Conservation (phyloP, 2,113 vertebrate genomes). For the Erythrolamprus reginae region DNA sequence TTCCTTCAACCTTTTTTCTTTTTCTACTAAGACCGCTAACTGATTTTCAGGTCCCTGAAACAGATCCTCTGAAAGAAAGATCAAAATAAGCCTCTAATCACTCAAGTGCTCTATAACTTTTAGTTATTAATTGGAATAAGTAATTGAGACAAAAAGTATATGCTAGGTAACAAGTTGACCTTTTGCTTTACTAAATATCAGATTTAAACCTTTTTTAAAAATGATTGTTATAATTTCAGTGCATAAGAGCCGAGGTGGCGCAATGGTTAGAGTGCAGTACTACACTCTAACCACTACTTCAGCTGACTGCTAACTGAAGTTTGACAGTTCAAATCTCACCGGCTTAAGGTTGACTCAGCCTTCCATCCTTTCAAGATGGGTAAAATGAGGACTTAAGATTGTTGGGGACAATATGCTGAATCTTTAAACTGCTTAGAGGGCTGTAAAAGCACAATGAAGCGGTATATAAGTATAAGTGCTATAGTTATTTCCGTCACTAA, state of each 20-base stretch:
- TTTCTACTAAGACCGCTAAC: slow-evolving; percentile 74
- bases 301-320: no score
- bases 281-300: no score
- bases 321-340: no score
- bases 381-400: no score
- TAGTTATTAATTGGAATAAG: not conserved
- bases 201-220: not conserved
- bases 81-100: slow-evolving; percentile 10
- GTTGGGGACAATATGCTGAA: no score
- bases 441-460: no score
- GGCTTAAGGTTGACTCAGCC: no score
- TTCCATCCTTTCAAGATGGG: no score
- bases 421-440: no score
- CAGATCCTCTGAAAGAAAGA: slow-evolving; percentile 73
- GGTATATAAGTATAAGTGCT: no score
- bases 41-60: slow-evolving; percentile 84
- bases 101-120: not conserved
- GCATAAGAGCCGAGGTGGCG: not conserved
- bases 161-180: not conserved
- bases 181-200: not conserved
- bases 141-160: not conserved
- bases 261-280: no score
- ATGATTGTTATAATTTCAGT: not conserved
- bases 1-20: slow-evolving; percentile 75
- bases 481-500: not conserved